These are phyloP conservation scores for Galaxias olidus DNA, from an alignment of 2,797 vertebrate species.

Conservation along the genomic window DNA sequence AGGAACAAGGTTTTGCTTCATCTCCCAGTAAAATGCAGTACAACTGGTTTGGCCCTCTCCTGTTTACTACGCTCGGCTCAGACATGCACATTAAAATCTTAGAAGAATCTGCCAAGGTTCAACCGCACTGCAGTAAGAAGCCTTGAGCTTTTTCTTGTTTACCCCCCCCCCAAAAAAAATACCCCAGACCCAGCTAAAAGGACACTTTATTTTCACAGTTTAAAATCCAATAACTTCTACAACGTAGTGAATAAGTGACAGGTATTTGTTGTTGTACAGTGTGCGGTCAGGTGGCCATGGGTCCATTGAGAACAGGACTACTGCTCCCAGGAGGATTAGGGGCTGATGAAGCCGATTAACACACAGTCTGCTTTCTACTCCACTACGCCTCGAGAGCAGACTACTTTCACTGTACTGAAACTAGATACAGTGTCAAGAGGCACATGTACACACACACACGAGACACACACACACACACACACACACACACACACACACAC, in stretches of 20 bases:
- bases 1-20: constrained; percentile 36
- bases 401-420: constrained; percentile 5
- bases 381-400: neutral
- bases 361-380: neutral
- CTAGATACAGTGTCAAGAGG: neutral
- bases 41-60: constrained; percentile 58
- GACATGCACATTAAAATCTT: too few species aligned
- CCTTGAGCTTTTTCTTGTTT: too few species aligned
- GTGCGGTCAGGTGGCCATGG: neutral
- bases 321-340: constrained; percentile 5
- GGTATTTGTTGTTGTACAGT: neutral
- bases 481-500: constrained; percentile 3
- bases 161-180: too few species aligned
- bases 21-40: constrained; percentile 52
- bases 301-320: constrained; percentile 4
- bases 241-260: neutral
- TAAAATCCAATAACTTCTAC: too few species aligned
- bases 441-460: neutral
- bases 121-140: too few species aligned
- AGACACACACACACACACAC: neutral
- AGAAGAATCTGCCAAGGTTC: too few species aligned
- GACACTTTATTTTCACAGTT: too few species aligned
- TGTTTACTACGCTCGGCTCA: neutral
- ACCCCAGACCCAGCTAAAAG: too few species aligned
- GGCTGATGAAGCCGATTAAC: neutral